Base-by-base conservation (phyloP, 2,113 vertebrate genomes). In the Epinephelus lanceolatus region DNA sequence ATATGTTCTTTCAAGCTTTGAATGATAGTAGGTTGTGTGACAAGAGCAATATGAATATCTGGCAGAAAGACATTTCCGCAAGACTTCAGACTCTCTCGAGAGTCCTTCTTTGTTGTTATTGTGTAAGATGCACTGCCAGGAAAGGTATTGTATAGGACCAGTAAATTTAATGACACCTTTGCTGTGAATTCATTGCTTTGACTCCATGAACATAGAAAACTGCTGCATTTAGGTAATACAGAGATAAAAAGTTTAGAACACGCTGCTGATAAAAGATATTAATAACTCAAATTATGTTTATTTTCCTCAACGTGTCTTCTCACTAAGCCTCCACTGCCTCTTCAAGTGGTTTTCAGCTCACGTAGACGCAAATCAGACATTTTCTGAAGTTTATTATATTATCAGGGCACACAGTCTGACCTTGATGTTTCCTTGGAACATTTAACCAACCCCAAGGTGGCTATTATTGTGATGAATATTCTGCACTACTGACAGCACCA, bases 381-480 rank as follows among this genome's bases (percentile, higher is more conserved):
- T 93, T 90, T 78, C 81, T 84, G 81, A 92, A 92, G 93, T 95
- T 94, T 94, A 93, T 95, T 91, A 90, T 86, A 79, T 95, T 93
- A 94, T 93, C 92, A 93, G 83, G 88, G 87, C 90, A 86, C 82
- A 86, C 66, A 59, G 86, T 89, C 90, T 95, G 95, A 95, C 95
- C 94, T 96, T 95, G 94, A 93, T 93, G 91, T 94, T 95, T 95
- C 94, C 93, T 95, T 94, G 95, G 93, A 95, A 95, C 94, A 94
- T 94, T 96, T 95, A 94, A 95, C 93, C 92, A 94, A 95, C 93
- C 95, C 95, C 95, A 95, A 94, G 94, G 94, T 95, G 93, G 89
- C 94, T 87, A 95, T 96, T 95, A 96, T 88, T 85, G 83, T 95
- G 94, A 94, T 95, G 91, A 95, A 95, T 96, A 92, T 94, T 93